Conservation (phyloP, 2,888 invertebrate species). For the Cerceris rybyensis region DNA sequence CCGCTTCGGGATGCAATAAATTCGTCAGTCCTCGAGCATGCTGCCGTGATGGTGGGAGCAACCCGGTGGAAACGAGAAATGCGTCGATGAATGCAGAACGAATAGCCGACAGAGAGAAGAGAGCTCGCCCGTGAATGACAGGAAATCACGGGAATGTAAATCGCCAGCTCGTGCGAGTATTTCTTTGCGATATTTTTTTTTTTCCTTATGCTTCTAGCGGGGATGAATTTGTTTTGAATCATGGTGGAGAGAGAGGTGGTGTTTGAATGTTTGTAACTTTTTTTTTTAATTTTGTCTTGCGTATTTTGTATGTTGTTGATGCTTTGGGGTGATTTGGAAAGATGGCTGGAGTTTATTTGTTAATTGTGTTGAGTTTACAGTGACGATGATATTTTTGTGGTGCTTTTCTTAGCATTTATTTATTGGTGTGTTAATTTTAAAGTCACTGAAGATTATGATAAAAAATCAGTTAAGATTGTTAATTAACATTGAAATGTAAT, state of each 20-base stretch:
- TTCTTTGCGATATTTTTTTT: not conserved
- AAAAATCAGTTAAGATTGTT: no score
- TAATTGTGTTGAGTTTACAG: no score
- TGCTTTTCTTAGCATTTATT: no score
- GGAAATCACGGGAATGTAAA: slow-evolving; percentile 73
- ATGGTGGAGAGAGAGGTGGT: not conserved
- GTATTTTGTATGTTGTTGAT: no score
- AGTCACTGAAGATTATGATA: no score
- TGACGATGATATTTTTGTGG: no score
- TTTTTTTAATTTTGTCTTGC: no score
- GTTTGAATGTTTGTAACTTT: no score
- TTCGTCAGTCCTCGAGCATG: slow-evolving; percentile 75
- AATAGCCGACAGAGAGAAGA: slow-evolving; percentile 49
- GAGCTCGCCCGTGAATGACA: slow-evolving; percentile 27
- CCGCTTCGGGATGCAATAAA: slow-evolving; percentile 76
- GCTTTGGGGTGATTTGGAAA: no score
- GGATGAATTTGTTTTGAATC: not conserved
- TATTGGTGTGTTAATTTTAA: no score
- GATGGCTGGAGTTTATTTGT: no score
- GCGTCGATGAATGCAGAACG: slow-evolving; percentile 77
- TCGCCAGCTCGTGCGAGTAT: not conserved
- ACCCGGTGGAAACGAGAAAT: slow-evolving; percentile 69
- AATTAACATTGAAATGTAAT: no score
- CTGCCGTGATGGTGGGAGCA: slow-evolving; percentile 41
- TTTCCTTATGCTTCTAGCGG: not conserved